These are phyloP conservation scores for Diabrotica virgifera DNA, from an alignment of 1,140 invertebrate genomes.

Conservation along the genomic window DNA sequence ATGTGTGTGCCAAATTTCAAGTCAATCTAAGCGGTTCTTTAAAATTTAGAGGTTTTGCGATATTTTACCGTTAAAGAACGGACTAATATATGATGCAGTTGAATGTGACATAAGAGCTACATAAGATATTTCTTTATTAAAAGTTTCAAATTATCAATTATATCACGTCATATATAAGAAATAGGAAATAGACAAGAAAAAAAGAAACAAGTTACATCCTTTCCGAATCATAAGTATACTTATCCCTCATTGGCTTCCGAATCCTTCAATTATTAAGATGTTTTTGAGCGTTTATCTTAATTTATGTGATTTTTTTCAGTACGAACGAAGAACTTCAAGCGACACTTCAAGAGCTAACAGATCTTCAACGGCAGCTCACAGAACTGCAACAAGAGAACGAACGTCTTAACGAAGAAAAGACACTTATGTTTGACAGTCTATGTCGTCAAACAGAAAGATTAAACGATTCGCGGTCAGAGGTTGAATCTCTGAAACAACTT, in stretches of 20 bases:
- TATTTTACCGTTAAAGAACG: too few relatives aligned
- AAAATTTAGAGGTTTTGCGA: too few relatives aligned
- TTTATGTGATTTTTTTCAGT: constrained; percentile 50
- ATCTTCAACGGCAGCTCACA: constrained; percentile 79
- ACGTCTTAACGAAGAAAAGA: constrained; percentile 81
- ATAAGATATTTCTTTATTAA: too few relatives aligned
- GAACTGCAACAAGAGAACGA: constrained; percentile 87
- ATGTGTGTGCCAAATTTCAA: too few relatives aligned
- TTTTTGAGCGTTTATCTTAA: too few relatives aligned
- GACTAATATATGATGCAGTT: too few relatives aligned
- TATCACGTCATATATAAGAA: too few relatives aligned
- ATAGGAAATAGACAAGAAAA: too few relatives aligned
- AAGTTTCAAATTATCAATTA: too few relatives aligned
- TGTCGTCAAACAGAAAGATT: constrained; percentile 89
- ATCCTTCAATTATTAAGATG: too few relatives aligned
- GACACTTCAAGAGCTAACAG: constrained; percentile 87
- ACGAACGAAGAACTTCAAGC: constrained; percentile 96
- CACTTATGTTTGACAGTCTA: constrained; percentile 83
- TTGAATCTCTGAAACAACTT: constrained; percentile 47
- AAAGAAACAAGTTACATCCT: neutral
- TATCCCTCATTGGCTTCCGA: neutral
- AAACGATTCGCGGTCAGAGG: constrained; percentile 74
- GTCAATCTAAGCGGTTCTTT: too few relatives aligned
- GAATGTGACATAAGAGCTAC: too few relatives aligned
- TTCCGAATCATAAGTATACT: neutral